Evolutionary conservation across 2,888 invertebrate genomes (phyloP).

Genomic region (Watsonalla binaria): DNA sequence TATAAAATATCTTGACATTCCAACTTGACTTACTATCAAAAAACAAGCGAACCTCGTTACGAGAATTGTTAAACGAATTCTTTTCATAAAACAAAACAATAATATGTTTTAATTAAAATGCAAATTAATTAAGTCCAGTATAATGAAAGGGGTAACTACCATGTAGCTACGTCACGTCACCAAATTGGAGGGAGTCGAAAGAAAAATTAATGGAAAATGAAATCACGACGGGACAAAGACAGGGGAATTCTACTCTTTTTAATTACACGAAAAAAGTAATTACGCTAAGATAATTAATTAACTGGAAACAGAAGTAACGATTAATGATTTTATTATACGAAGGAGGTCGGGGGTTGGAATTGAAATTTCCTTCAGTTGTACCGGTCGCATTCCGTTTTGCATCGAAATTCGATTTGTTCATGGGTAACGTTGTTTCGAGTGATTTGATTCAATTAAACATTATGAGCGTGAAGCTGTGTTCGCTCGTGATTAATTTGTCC

Average conservation of each 20-base stretch:
- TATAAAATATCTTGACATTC: too few species aligned
- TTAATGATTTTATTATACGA: constrained; percentile 79
- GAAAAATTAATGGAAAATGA: constrained; percentile 79
- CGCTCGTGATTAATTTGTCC: constrained; percentile 39
- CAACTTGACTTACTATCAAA: constrained; percentile 15
- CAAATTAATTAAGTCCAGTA: constrained; percentile 74
- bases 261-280: constrained; percentile 80
- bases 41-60: constrained; percentile 30
- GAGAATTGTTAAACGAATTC: constrained; percentile 37
- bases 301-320: constrained; percentile 78
- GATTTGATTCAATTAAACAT: constrained; percentile 67
- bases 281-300: constrained; percentile 79
- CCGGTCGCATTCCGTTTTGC: constrained; percentile 52
- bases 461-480: constrained; percentile 40
- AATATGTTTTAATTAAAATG: constrained; percentile 76
- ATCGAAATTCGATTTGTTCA: constrained; percentile 60
- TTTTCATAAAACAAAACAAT: constrained; percentile 36
- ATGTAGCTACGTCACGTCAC: constrained; percentile 69
- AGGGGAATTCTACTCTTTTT: constrained; percentile 78
- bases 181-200: constrained; percentile 81
- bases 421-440: constrained; percentile 51
- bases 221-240: constrained; percentile 77
- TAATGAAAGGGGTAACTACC: constrained; percentile 75
- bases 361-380: constrained; percentile 64
- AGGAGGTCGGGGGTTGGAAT: constrained; percentile 67